Evolutionary conservation across 2,797 vertebrate species (phyloP).

Genomic region (Crossoptilon crossoptilon): DNA sequence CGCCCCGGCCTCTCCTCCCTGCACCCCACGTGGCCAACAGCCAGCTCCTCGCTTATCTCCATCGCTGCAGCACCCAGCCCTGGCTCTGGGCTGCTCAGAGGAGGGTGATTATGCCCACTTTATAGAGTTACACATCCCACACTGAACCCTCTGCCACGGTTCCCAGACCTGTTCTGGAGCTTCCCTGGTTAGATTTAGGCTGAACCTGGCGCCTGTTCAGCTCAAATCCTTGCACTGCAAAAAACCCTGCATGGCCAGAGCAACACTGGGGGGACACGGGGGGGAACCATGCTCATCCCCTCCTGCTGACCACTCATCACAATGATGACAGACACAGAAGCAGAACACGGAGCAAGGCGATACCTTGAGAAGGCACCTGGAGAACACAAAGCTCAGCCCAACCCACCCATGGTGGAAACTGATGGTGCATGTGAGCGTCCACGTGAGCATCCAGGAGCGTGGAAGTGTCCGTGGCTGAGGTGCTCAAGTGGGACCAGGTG

Average conservation of each 20-base stretch:
- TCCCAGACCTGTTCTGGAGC: conserved; percentile 35
- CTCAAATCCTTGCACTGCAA: neutral
- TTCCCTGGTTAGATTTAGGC: neutral
- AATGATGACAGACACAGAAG: neutral
- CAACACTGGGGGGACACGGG: neutral
- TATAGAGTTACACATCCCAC: conserved; percentile 59
- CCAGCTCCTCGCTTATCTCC: conserved; percentile 60
- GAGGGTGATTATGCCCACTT: conserved; percentile 49
- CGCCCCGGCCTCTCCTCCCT: neutral
- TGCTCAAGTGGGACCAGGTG: neutral
- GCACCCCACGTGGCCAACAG: conserved; percentile 31
- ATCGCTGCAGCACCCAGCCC: conserved; percentile 54
- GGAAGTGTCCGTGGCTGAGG: conserved; percentile 15
- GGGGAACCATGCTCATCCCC: fast-evolving
- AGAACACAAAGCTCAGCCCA: neutral
- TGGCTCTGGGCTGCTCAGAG: conserved; percentile 65
- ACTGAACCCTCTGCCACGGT: conserved; percentile 42
- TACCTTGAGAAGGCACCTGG: neutral
- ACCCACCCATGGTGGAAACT: neutral
- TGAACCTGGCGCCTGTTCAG: conserved; percentile 38
- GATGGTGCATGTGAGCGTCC: neutral
- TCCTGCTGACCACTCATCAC: fast-evolving
- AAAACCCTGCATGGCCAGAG: neutral
- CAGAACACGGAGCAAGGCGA: fast-evolving
- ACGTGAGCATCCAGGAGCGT: neutral